Percentiles rank a stretch among this genome's conserved stretches.
Evolutionary conservation across 2,113 vertebrate genomes (phyloP).

Genomic region (Petrocephalus microphthalmus): DNA sequence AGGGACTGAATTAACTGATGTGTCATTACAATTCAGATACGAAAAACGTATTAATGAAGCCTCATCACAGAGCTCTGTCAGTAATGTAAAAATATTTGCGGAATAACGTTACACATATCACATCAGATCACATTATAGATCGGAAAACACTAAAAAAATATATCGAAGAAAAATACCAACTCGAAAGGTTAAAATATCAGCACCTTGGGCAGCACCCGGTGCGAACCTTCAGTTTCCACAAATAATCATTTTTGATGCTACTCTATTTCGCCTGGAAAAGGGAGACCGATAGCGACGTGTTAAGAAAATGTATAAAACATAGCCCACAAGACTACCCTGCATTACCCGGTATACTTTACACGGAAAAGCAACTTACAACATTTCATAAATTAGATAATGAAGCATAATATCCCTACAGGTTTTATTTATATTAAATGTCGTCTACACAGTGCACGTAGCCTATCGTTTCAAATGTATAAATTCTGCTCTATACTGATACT

Average conservation of each 20-base stretch:
- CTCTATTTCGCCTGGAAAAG: too few relatives aligned
- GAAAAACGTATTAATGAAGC: background rate
- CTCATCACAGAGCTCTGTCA: background rate
- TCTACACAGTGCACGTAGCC: background rate
- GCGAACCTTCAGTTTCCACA: background rate
- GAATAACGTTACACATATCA: background rate
- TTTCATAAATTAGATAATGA: background rate
- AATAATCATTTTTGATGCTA: background rate
- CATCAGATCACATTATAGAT: background rate
- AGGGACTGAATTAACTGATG: background rate
- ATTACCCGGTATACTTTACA: background rate
- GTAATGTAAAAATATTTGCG: background rate
- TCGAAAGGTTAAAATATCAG: background rate
- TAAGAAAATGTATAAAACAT: background rate
- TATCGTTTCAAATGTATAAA: background rate
- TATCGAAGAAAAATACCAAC: background rate
- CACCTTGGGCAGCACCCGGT: background rate
- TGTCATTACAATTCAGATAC: background rate
- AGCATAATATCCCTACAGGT: background rate
- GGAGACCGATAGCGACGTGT: background rate
- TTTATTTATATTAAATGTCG: background rate
- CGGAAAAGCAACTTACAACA: background rate
- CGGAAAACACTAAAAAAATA: background rate
- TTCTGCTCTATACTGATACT: background rate
- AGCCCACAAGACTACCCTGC: background rate